These are phyloP conservation scores for Pampusana beccarii DNA, from an alignment of 2,113 vertebrate genomes.

Conservation along the genomic window DNA sequence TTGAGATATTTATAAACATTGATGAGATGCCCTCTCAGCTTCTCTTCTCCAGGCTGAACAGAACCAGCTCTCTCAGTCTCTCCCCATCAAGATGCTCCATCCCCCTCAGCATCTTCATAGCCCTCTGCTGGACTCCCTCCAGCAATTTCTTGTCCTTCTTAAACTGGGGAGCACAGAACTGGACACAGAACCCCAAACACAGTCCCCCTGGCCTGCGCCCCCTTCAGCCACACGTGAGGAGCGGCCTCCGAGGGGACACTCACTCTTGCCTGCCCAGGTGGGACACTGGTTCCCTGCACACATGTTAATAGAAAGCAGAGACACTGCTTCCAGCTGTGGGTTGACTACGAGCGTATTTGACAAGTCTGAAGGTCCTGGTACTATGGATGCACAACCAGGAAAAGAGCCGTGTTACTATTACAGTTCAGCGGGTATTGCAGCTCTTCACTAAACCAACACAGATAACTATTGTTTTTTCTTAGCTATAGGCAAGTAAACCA, in stretches of 20 bases:
- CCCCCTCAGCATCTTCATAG: too few species aligned
- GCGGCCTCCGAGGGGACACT: too few species aligned
- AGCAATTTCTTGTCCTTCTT: too few species aligned
- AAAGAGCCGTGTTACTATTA: not conserved
- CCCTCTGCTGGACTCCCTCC: too few species aligned
- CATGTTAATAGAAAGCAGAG: not conserved
- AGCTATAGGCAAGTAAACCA: not conserved
- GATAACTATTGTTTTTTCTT: not conserved
- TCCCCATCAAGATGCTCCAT: too few species aligned
- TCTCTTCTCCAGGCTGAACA: too few species aligned
- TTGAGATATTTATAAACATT: too few species aligned
- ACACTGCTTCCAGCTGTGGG: fast-evolving
- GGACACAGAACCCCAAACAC: too few species aligned
- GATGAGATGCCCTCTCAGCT: too few species aligned
- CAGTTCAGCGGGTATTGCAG: not conserved
- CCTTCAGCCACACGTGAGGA: not conserved
- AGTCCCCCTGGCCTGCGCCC: fast-evolving
- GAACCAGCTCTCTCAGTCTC: too few species aligned
- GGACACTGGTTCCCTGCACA: fast-evolving
- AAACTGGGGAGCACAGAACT: too few species aligned
- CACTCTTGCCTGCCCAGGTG: not conserved
- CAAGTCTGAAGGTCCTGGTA: not conserved
- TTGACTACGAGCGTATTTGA: not conserved
- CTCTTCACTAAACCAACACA: not conserved
- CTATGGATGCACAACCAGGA: not conserved